A percentile compares a stretch with the other conserved stretches of the same genome.
Conservation (phyloP, 2,888 invertebrate species). For the Leucozona laternaria region DNA sequence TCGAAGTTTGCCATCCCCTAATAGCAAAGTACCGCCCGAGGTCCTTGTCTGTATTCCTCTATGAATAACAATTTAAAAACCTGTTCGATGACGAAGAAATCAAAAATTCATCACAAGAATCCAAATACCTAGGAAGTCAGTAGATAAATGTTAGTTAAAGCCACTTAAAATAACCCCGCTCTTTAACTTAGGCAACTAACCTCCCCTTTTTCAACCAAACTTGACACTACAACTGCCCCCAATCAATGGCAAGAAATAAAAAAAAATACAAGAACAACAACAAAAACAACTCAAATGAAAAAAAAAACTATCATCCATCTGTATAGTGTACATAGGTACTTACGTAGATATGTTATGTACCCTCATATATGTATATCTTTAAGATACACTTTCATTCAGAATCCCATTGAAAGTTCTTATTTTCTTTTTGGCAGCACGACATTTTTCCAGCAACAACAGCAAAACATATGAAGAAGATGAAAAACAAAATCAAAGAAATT, state of each 20-base stretch:
- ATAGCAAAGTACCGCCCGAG: too few relatives aligned
- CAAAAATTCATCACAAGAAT: too few relatives aligned
- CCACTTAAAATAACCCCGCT: not conserved
- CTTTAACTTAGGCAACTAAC: not conserved
- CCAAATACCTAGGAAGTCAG: too few relatives aligned
- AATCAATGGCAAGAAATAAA: not conserved
- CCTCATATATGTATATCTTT: conserved; percentile 44
- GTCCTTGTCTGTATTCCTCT: too few relatives aligned
- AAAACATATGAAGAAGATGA: conserved; percentile 12
- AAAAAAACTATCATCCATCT: conserved; percentile 64
- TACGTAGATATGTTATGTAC: not conserved
- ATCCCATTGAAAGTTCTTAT: conserved; percentile 49
- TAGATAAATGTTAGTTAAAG: not conserved
- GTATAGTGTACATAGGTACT: conserved; percentile 21
- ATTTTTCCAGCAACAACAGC: conserved; percentile 62
- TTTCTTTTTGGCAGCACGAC: conserved; percentile 60
- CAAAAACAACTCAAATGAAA: not conserved
- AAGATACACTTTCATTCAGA: conserved; percentile 75
- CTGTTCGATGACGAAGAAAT: too few relatives aligned
- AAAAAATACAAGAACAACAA: not conserved
- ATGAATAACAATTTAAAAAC: too few relatives aligned
- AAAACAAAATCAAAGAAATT: conserved; percentile 24
- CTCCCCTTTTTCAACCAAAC: conserved; percentile 13
- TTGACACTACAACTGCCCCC: conserved; percentile 1
- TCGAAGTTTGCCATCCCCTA: too few relatives aligned